Conservation (phyloP, 2,113 vertebrate genomes). For the Cynopterus brachyotis region DNA sequence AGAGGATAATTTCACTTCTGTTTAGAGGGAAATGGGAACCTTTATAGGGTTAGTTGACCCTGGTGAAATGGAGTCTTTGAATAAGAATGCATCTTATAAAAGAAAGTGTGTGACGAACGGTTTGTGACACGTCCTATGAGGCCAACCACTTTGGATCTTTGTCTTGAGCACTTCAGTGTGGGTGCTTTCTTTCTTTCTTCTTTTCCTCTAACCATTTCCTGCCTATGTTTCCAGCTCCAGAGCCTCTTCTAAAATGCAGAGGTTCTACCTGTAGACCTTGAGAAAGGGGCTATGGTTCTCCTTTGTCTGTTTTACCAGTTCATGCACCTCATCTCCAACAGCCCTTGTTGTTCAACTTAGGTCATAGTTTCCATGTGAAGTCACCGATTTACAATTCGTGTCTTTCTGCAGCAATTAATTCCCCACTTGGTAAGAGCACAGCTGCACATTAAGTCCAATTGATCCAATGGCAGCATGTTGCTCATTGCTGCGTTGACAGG, state of each 20-base stretch:
- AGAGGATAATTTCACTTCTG: neutral
- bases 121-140: neutral
- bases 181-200: neutral
- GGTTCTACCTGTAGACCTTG: constrained; percentile 23
- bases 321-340: constrained; percentile 67
- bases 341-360: constrained; percentile 76
- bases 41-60: neutral
- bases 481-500: constrained; percentile 62
- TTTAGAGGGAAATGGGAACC: neutral
- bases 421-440: constrained; percentile 79
- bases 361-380: constrained; percentile 83
- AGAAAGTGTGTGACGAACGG: neutral
- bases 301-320: constrained; percentile 78
- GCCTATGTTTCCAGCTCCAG: neutral
- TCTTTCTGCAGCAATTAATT: constrained; percentile 81
- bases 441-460: constrained; percentile 78
- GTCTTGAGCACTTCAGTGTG: neutral
- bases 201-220: neutral
- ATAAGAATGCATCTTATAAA: neutral
- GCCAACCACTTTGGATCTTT: neutral
- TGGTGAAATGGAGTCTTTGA: neutral
- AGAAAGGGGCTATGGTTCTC: constrained; percentile 64
- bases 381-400: constrained; percentile 80
- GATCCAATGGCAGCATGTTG: constrained; percentile 76
- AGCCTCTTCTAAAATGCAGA: neutral